Evolutionary conservation across 2,888 invertebrate species (phyloP), one percentile per base, ranked within the genome.

Genomic region (Acanthococcus lagerstroemiae): DNA sequence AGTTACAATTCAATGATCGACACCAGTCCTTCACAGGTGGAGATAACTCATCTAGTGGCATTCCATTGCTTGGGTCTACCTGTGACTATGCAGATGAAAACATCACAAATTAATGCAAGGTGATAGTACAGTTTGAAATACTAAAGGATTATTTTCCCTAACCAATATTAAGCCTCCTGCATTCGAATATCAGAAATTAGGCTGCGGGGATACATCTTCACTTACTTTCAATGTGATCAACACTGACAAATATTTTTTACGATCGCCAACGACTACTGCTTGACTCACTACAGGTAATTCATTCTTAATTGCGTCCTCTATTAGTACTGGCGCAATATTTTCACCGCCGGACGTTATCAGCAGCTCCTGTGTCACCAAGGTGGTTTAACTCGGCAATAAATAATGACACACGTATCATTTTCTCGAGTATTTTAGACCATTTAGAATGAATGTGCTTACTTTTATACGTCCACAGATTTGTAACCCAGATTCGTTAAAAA

Each of bases 341-440:
- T 95, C 95, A 30, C 95, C 95, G 26, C 95, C 95, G 52, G 95
- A 93, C 1, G 95, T 95, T 71, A 95, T 94, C 56, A 95, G 79
- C 52, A 95, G 75, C 76, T 95, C 95, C 83, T 82, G 76, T 68
- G 72, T n/a, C n/a, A n/a, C n/a, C n/a, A n/a, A n/a, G n/a, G n/a
- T n/a, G n/a, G n/a, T n/a, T n/a, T n/a, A n/a, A n/a, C n/a, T n/a
- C n/a, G n/a, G n/a, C n/a, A n/a, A n/a, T n/a, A n/a, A n/a, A n/a
- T n/a, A n/a, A n/a, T n/a, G n/a, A n/a, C n/a, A n/a, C n/a, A n/a
- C n/a, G n/a, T n/a, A n/a, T n/a, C n/a, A n/a, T n/a, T n/a, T n/a
- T n/a, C n/a, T n/a, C n/a, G n/a, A n/a, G n/a, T n/a, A n/a, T n/a
- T n/a, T n/a, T n/a, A n/a, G n/a, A n/a, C n/a, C n/a, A n/a, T 45